Percentiles rank a stretch among this genome's conserved stretches.
phyloP scores from a whole-genome alignment of 2,888 invertebrate genomes.

The Coecobrya sp. region DNA sequence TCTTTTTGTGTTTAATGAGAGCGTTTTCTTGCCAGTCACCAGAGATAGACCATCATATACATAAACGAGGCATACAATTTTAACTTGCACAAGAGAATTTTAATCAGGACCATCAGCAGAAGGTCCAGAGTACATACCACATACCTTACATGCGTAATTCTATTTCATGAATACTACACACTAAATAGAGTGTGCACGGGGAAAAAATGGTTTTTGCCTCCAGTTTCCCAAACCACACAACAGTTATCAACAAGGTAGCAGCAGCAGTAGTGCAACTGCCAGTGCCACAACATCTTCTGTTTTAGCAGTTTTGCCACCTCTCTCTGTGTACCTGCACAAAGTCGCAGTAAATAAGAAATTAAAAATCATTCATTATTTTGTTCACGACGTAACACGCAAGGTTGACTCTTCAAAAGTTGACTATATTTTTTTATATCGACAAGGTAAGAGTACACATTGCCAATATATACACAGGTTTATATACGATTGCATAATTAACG shows the following conservation, averaged over 20 bases:
- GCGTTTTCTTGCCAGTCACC: background rate
- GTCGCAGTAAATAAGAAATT: background rate
- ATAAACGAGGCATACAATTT: conserved; percentile 3
- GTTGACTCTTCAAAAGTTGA: background rate
- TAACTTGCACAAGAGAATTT: conserved; percentile 40
- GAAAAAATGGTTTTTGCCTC: conserved; percentile 40
- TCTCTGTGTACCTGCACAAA: background rate
- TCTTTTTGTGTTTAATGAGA: background rate
- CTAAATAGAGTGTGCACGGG: background rate
- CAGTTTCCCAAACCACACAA: conserved; percentile 38
- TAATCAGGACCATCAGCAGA: conserved; percentile 27
- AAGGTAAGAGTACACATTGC: background rate
- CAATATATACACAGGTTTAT: background rate
- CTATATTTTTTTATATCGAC: background rate
- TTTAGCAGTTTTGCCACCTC: conserved; percentile 6
- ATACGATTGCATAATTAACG: background rate
- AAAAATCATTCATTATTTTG: background rate
- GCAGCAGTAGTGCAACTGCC: conserved; percentile 30
- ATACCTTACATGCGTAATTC: background rate
- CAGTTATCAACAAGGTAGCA: background rate
- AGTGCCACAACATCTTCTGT: conserved; percentile 25
- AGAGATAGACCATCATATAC: background rate
- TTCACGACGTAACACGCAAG: background rate
- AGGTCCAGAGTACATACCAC: background rate
- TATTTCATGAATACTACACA: too few species aligned